These are phyloP conservation scores for Cantharis lateralis DNA, from an alignment of 2,888 invertebrate species.

Conservation along the genomic window DNA sequence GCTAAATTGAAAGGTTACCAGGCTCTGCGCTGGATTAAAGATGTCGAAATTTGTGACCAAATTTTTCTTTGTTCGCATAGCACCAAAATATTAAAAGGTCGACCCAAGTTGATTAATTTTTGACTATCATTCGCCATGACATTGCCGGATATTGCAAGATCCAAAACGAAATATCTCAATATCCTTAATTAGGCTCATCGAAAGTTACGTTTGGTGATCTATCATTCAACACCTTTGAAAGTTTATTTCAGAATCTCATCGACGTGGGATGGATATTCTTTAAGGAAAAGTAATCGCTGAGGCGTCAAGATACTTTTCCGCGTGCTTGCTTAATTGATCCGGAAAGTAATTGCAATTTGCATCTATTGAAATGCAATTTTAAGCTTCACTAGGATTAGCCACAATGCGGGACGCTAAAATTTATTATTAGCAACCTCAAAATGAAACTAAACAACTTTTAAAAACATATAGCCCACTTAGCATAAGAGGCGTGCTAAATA, in stretches of 20 bases:
- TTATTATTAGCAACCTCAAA: conserved; percentile 17
- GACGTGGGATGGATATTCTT: not conserved
- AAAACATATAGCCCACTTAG: conserved; percentile 20
- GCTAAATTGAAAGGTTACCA: not conserved
- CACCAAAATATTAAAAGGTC: not conserved
- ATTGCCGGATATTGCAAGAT: not conserved
- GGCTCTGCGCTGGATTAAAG: not conserved
- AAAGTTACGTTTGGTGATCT: not conserved
- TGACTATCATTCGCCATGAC: no score
- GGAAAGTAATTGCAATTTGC: not conserved
- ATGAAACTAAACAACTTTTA: conserved; percentile 20
- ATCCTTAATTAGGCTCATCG: not conserved
- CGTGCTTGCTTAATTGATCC: not conserved
- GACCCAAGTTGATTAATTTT: no score
- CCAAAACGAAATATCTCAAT: not conserved
- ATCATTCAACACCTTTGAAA: not conserved
- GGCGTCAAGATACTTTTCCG: not conserved
- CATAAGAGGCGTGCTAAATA: conserved; percentile 8
- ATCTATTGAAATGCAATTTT: not conserved
- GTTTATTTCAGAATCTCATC: not conserved
- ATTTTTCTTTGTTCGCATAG: not conserved
- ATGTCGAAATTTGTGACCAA: not conserved
- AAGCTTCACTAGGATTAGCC: not conserved
- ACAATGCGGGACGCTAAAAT: conserved; percentile 8
- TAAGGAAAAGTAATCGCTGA: not conserved